Evolutionary conservation across 2,113 vertebrate genomes (phyloP).

Genomic region (Oryzias melastigma): DNA sequence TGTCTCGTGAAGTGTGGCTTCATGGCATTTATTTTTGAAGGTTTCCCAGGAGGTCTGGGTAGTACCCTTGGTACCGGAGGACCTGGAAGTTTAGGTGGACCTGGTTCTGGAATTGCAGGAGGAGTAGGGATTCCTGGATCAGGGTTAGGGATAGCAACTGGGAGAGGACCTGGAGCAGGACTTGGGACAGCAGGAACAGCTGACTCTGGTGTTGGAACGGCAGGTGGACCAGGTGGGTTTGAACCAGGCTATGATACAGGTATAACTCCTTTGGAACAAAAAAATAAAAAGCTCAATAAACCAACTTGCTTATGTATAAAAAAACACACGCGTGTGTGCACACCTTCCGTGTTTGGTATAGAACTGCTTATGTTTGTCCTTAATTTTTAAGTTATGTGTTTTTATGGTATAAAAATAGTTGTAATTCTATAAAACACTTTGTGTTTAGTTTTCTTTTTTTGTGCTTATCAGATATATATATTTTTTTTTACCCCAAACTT

Average conservation of each 20-base stretch:
- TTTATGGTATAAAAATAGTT: too few species aligned
- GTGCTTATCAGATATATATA: too few species aligned
- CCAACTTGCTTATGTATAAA: too few species aligned
- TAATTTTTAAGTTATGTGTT: too few species aligned
- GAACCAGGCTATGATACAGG: constrained; percentile 45
- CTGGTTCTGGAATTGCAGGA: constrained; percentile 37
- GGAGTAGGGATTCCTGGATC: constrained; percentile 46
- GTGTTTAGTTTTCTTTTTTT: too few species aligned
- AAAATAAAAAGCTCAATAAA: neutral
- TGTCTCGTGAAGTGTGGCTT: neutral
- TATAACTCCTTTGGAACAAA: constrained; percentile 5
- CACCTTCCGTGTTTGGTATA: too few species aligned
- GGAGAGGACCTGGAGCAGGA: constrained; percentile 52
- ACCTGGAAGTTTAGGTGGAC: constrained; percentile 40
- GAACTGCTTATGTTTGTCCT: too few species aligned
- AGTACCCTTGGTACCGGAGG: constrained; percentile 47
- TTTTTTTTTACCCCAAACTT: neutral
- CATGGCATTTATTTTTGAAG: neutral
- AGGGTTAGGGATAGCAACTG: constrained; percentile 46
- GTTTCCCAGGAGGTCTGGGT: constrained; percentile 50
- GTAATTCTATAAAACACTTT: too few species aligned
- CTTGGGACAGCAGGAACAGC: constrained; percentile 26
- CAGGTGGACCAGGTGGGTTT: constrained; percentile 42
- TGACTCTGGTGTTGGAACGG: constrained; percentile 54
- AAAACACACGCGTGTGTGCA: too few species aligned